These are phyloP conservation scores for Calyptommatus sinebrachiatus DNA, from an alignment of 2,113 vertebrate genomes.

Conservation along the genomic window DNA sequence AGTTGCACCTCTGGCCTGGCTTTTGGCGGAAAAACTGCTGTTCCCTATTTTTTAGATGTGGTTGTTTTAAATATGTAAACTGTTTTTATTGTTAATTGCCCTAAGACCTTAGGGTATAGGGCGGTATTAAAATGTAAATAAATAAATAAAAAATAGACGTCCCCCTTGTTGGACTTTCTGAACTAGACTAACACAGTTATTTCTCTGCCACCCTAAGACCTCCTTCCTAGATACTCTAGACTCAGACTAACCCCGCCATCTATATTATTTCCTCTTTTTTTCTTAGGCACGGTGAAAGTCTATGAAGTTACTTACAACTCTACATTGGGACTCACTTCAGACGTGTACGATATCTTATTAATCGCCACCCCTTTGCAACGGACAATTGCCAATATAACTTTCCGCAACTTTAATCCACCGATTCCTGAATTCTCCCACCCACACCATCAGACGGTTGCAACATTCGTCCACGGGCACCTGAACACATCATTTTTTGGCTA, in stretches of 20 bases:
- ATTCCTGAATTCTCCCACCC: conserved; percentile 72
- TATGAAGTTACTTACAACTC: conserved; percentile 83
- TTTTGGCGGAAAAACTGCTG: no score
- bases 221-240: not conserved
- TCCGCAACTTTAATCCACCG: conserved; percentile 82
- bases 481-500: conserved; percentile 83
- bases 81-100: no score
- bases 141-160: no score
- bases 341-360: conserved; percentile 84
- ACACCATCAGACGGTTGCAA: conserved; percentile 80
- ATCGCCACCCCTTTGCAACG: conserved; percentile 85
- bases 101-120: no score
- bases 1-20: no score
- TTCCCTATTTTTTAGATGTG: no score
- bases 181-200: no score
- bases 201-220: no score
- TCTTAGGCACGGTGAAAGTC: conserved; percentile 52
- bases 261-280: not conserved
- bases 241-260: no score
- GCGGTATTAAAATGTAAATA: no score
- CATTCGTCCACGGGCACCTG: conserved; percentile 81
- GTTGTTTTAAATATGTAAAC: no score
- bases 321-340: conserved; percentile 69
- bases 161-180: no score
- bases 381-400: conserved; percentile 80